These are phyloP conservation scores for Tadarida brasiliensis DNA, from an alignment of 2,797 vertebrate genomes.

Conservation along the genomic window DNA sequence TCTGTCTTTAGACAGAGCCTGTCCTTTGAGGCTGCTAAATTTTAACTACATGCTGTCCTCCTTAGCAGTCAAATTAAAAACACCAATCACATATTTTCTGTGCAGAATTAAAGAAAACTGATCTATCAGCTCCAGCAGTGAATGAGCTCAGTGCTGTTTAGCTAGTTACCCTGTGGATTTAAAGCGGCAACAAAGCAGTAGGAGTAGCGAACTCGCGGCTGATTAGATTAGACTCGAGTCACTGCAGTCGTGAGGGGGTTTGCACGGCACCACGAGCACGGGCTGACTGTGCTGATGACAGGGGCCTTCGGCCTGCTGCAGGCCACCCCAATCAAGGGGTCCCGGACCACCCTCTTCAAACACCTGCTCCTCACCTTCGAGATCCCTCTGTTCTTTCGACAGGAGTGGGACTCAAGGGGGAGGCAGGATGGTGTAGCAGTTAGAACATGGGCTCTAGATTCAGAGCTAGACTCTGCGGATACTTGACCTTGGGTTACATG, in stretches of 20 bases:
- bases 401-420: not conserved
- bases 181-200: conserved; percentile 70
- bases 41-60: conserved; percentile 58
- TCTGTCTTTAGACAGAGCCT: not conserved
- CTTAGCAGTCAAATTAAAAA: conserved; percentile 63
- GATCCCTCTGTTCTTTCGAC: not conserved
- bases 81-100: conserved; percentile 31
- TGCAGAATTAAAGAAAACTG: conserved; percentile 78
- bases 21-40: conserved; percentile 16
- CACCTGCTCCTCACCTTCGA: not conserved
- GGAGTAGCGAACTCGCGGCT: not conserved
- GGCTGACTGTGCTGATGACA: too few relatives aligned
- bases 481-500: not conserved
- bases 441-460: not conserved
- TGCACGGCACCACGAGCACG: not conserved
- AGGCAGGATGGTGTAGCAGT: not conserved
- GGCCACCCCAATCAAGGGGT: not conserved
- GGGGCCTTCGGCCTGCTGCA: not conserved
- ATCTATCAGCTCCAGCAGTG: conserved; percentile 56
- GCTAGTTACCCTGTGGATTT: conserved; percentile 56
- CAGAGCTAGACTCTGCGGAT: not conserved
- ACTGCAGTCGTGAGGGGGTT: not conserved
- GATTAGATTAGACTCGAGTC: conserved; percentile 55
- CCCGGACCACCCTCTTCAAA: not conserved
- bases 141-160: conserved; percentile 57